Conservation (phyloP, 2,888 invertebrate species). For the Ectemnius cavifrons region DNA sequence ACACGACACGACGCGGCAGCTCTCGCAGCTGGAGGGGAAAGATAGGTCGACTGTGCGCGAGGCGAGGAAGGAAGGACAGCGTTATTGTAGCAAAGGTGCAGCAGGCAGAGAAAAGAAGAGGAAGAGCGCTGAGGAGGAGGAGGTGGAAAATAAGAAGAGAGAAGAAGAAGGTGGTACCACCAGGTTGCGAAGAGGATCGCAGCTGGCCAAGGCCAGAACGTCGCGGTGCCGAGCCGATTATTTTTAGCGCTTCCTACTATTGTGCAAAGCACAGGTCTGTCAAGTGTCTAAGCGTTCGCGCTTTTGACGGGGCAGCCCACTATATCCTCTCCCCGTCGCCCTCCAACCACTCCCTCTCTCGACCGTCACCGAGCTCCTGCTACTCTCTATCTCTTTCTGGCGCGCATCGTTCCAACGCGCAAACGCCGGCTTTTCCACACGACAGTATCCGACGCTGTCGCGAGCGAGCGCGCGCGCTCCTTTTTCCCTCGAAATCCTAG, state of each 20-base stretch:
- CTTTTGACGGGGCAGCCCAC: conserved; percentile 51
- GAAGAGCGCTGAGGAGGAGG: conserved; percentile 11
- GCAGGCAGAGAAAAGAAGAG: conserved; percentile 1
- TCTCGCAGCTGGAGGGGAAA: conserved; percentile 4
- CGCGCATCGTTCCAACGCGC: no score
- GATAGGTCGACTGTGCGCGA: conserved; percentile 23
- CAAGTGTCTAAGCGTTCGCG: conserved; percentile 64
- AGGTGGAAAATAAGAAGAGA: not conserved
- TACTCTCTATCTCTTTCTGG: not conserved
- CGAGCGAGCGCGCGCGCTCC: not conserved
- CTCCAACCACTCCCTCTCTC: not conserved
- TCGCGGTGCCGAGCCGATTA: conserved; percentile 59
- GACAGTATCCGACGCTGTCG: not conserved
- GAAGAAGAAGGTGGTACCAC: conserved; percentile 40
- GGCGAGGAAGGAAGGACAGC: conserved; percentile 4
- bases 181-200: conserved; percentile 62
- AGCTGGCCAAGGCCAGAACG: conserved; percentile 67
- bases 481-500: no score
- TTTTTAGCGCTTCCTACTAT: conserved; percentile 70
- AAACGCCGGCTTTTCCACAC: no score
- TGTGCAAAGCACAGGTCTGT: conserved; percentile 68
- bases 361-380: not conserved
- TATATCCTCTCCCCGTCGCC: conserved; percentile 32
- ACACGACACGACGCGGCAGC: conserved; percentile 12
- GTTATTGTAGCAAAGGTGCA: conserved; percentile 13